Base-by-base conservation (phyloP, 2,113 vertebrate species). In the Oncorhynchus clarkii region DNA sequence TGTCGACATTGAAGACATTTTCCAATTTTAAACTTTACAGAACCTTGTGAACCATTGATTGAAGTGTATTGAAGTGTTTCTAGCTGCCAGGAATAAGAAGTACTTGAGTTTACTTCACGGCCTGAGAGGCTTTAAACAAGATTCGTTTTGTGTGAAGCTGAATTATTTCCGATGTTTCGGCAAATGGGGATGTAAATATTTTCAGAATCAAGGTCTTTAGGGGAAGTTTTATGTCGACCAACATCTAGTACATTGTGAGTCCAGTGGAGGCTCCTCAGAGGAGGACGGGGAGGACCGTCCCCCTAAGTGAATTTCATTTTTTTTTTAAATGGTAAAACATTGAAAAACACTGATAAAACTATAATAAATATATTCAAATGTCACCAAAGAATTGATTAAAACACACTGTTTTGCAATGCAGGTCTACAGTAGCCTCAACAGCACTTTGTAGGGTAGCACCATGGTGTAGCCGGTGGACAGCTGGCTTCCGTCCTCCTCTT, bases 1-100 rank as follows among this genome's bases (percentile, higher is more conserved):
- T 34, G 1, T 59, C 13, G n/a, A 26, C 11, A 57, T 73, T 81
- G 71, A 81, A 69, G 76, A 78, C 73, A 82, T 71, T 75, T 76
- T 76, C 68, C 57, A 71, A 81, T 82, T 80, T 73, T 73, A 75
- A 75, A 77, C 82, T 82, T 84, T 78, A 70, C 49, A 54, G 26
- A 66, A 76, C 78, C 73, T 72, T 78, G 65, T 78, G 82, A 86
- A 76, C 77, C 57, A 24, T 73, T 76, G 80, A 82, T 77, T 86
- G 75, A 86, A 84, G 78, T 78, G 78, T 67, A 82, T 77, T 86
- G 75, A 86, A 84, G 80, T 78, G 78, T 67, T 72, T 67, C 24
- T 18, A n/a, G 73, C 78, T 74, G 57, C 29, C 24, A 57, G 71
- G 70, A 68, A 74, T 78, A 59, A 72, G 77, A 83, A 83, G 79